Evolutionary conservation across 2,797 vertebrate species (phyloP).

Genomic region (Dryobates pubescens): DNA sequence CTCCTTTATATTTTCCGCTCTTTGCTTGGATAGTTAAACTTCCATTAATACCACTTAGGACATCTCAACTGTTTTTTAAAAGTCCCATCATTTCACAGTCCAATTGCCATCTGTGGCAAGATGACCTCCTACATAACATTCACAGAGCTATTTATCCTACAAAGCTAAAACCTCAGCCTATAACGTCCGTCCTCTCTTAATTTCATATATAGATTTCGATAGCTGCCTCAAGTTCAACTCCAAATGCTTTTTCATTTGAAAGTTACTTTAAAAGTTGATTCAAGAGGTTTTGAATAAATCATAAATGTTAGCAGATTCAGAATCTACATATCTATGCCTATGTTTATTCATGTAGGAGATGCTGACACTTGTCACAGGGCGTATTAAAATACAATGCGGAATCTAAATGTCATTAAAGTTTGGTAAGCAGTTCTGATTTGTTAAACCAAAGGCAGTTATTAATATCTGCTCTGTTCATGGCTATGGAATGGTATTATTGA

Average conservation of each 20-base stretch:
- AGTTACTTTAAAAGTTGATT: neutral
- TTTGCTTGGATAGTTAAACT: slow-evolving; percentile 26
- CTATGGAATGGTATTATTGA: neutral
- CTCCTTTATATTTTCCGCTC: slow-evolving; percentile 30
- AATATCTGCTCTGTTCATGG: neutral
- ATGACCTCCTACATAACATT: neutral
- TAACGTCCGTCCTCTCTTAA: slow-evolving; percentile 39
- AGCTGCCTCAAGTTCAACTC: slow-evolving; percentile 29
- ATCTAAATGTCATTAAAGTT: neutral
- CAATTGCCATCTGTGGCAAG: slow-evolving; percentile 23
- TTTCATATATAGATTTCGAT: slow-evolving; percentile 47
- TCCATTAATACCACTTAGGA: slow-evolving; percentile 47
- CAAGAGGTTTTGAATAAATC: neutral
- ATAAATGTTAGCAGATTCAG: neutral
- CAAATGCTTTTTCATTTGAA: neutral
- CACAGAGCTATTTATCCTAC: slow-evolving; percentile 8
- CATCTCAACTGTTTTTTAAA: neutral
- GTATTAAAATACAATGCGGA: neutral
- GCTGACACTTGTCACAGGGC: neutral
- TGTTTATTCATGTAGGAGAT: neutral
- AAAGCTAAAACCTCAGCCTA: slow-evolving; percentile 15
- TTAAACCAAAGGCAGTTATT: neutral
- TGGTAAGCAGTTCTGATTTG: neutral
- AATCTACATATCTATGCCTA: neutral
- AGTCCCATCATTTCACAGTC: slow-evolving; percentile 45